A percentile compares a stretch with the other conserved stretches of the same genome.
These are phyloP conservation scores for Pelobates cultripes DNA, from an alignment of 2,797 vertebrate species.

Conservation along the genomic window DNA sequence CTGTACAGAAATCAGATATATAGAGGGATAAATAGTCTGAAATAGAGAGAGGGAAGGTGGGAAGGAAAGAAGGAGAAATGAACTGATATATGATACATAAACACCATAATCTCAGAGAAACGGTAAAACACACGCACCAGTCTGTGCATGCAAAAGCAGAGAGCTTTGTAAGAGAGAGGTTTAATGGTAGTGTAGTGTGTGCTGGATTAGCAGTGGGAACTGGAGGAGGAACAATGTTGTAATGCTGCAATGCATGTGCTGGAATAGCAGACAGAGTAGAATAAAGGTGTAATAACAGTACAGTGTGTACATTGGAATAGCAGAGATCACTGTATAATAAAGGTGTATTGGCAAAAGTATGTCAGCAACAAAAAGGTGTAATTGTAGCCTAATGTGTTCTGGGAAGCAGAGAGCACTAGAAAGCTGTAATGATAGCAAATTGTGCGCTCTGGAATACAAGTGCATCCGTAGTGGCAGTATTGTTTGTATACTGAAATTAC, in stretches of 20 bases:
- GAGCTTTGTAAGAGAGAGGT: not conserved
- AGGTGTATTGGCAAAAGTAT: not conserved
- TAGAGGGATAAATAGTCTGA: constrained; percentile 18
- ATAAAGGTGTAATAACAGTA: not conserved
- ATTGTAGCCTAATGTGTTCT: no score
- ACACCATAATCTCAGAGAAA: not conserved
- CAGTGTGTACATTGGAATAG: not conserved
- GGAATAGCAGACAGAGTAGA: not conserved
- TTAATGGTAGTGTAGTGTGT: not conserved
- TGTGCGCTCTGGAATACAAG: no score
- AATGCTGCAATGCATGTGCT: no score
- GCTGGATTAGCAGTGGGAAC: not conserved
- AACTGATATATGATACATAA: not conserved
- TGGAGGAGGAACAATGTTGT: not conserved
- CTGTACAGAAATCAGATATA: constrained; percentile 37
- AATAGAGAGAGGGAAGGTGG: not conserved
- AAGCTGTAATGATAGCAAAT: no score
- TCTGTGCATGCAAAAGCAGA: not conserved
- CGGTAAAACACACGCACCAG: not conserved
- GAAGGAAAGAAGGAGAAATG: constrained; percentile 5
- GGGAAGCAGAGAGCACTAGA: no score
- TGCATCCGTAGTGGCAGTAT: no score
- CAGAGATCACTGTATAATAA: not conserved
- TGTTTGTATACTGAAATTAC: no score
- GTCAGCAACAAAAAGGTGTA: no score